Conservation (phyloP, 2,797 vertebrate genomes). For the Characodon lateralis region DNA sequence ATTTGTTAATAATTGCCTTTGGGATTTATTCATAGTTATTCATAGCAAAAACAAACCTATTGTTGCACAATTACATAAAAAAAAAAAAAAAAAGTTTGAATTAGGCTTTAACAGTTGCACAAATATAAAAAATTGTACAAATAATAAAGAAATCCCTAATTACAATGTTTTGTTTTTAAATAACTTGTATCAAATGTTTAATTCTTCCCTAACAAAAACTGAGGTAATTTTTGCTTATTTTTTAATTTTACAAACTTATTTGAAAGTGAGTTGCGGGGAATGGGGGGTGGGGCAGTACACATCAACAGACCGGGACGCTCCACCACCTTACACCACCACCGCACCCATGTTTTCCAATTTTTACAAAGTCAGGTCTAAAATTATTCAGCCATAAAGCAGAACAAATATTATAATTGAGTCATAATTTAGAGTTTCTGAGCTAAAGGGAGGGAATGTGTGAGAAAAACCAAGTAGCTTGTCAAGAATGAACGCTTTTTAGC, state of each 20-base stretch:
- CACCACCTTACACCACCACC: too few species aligned
- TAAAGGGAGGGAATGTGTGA: not conserved
- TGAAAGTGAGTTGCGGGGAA: too few species aligned
- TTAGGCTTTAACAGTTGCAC: not conserved
- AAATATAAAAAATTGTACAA: not conserved
- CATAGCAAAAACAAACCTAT: too few species aligned
- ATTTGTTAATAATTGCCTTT: too few species aligned
- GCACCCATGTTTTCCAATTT: not conserved
- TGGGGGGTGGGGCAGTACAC: too few species aligned
- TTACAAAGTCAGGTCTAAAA: not conserved
- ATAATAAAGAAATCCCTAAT: not conserved
- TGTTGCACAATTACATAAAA: not conserved
- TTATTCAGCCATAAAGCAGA: not conserved
- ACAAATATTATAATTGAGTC: not conserved
- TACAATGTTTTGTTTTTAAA: not conserved
- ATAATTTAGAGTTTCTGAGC: slow-evolving; percentile 7
- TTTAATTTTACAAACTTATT: too few species aligned
- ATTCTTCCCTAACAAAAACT: not conserved
- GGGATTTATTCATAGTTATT: too few species aligned
- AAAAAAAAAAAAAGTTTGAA: not conserved
- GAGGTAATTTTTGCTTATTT: not conserved
- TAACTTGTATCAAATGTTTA: not conserved
- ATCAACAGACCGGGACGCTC: too few species aligned
- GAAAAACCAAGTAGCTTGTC: not conserved
- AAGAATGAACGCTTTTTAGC: not conserved